Conservation (phyloP, 2,888 invertebrate genomes). For the Synergus gifuensis region DNA sequence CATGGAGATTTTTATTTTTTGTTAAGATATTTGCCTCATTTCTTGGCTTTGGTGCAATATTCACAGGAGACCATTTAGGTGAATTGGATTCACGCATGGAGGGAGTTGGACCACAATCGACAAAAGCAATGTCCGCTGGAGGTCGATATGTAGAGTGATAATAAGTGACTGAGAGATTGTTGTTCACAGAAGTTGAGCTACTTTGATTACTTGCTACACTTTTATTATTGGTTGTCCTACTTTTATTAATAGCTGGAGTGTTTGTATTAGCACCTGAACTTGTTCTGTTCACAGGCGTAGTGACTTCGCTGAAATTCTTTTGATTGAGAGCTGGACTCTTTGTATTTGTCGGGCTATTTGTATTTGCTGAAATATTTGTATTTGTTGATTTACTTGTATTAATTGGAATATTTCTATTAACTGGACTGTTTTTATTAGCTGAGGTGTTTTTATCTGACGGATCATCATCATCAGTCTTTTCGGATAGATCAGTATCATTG, state of each 20-base stretch:
- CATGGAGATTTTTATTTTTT: background rate
- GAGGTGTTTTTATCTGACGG: background rate
- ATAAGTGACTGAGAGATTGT: constrained; percentile 9
- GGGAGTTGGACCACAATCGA: constrained; percentile 67
- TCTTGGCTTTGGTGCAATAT: background rate
- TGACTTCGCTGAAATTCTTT: background rate
- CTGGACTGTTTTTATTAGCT: background rate
- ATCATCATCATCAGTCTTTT: background rate
- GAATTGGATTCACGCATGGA: background rate
- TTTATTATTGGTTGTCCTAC: background rate
- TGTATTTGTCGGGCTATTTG: background rate
- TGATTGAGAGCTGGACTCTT: background rate
- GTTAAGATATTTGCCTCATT: background rate
- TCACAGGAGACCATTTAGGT: background rate
- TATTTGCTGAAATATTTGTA: too few relatives aligned
- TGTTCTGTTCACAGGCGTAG: background rate
- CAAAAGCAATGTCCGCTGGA: constrained; percentile 60
- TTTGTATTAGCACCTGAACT: background rate
- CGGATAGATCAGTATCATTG: background rate
- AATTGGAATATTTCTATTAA: background rate
- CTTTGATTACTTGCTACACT: constrained; percentile 27
- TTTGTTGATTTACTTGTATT: background rate
- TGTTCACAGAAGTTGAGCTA: background rate
- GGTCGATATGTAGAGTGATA: constrained; percentile 39
- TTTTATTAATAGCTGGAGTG: background rate